phyloP scores from a whole-genome alignment of 1,140 invertebrate genomes.

The Aphis gossypii region DNA sequence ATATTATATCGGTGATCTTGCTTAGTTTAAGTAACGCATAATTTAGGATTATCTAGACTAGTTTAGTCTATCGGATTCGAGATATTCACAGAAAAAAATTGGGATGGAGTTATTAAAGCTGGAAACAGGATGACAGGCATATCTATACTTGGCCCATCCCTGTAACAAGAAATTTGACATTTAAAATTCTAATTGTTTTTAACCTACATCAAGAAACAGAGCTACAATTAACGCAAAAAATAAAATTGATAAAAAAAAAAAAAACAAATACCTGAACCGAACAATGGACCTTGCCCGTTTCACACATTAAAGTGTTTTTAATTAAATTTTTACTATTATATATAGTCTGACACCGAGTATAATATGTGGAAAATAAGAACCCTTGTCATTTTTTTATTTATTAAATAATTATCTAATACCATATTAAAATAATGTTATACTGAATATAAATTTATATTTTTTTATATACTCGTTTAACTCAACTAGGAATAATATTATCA shows the following conservation, averaged over 20 bases:
- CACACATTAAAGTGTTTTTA: not conserved
- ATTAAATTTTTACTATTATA: not conserved
- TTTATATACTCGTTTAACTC: too few species aligned
- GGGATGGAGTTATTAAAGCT: not conserved
- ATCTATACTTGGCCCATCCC: not conserved
- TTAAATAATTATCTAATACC: not conserved
- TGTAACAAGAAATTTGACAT: not conserved
- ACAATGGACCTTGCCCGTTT: not conserved
- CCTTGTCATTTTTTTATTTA: not conserved
- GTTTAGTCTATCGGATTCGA: not conserved
- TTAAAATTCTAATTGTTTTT: not conserved
- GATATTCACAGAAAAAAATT: not conserved
- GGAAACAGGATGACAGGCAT: not conserved
- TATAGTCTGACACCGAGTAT: not conserved
- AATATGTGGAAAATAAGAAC: not conserved
- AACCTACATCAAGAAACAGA: not conserved
- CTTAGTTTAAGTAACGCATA: too few species aligned
- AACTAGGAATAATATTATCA: not conserved
- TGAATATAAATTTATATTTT: not conserved
- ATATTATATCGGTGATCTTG: too few species aligned
- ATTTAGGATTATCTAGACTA: not conserved
- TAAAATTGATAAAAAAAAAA: not conserved
- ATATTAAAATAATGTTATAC: not conserved
- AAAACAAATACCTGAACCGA: not conserved
- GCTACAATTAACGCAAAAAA: not conserved